Conservation (phyloP, 2,888 invertebrate species). For the Timema podura region DNA sequence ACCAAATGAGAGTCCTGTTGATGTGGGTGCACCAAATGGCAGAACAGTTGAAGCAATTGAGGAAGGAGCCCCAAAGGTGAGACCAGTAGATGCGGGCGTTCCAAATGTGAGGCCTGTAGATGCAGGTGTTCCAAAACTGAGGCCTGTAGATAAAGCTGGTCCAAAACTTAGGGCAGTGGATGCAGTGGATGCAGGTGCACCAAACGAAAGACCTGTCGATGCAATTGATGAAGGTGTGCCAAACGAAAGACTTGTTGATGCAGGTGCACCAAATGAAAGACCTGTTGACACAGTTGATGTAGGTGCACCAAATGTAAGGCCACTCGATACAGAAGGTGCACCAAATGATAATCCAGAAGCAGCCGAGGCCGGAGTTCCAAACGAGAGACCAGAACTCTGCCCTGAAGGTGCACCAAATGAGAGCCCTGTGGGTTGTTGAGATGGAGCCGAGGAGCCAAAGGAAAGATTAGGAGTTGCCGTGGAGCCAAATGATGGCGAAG, state of each 20-base stretch:
- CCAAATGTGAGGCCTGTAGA: slow-evolving; percentile 44
- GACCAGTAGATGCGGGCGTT: slow-evolving; percentile 34
- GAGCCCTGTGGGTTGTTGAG: too few species aligned
- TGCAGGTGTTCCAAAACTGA: slow-evolving; percentile 29
- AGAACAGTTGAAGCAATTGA: slow-evolving; percentile 32
- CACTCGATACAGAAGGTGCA: slow-evolving; percentile 19
- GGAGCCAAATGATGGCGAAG: too few species aligned
- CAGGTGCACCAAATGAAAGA: slow-evolving; percentile 42
- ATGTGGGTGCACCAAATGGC: slow-evolving; percentile 10
- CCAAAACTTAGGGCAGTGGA: slow-evolving; percentile 26
- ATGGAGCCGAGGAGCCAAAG: too few species aligned
- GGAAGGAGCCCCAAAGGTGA: slow-evolving; percentile 26
- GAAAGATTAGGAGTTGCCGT: too few species aligned
- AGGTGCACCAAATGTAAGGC: slow-evolving; percentile 27
- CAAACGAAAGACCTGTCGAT: slow-evolving; percentile 41
- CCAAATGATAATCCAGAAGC: slow-evolving; percentile 26
- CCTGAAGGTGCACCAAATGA: too few species aligned
- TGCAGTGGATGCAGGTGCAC: slow-evolving; percentile 37
- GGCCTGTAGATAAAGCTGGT: slow-evolving; percentile 14
- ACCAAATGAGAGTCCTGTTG: slow-evolving; percentile 14
- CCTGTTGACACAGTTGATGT: slow-evolving; percentile 34
- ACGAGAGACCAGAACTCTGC: slow-evolving; percentile 20
- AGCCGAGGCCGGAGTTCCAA: slow-evolving; percentile 24
- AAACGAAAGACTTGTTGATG: slow-evolving; percentile 24
- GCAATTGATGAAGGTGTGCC: slow-evolving; percentile 30